Evolutionary conservation across 37 sponge, comb jelly and placozoan genomes (phyloP).

Genomic region (Oopsacas minuta): DNA sequence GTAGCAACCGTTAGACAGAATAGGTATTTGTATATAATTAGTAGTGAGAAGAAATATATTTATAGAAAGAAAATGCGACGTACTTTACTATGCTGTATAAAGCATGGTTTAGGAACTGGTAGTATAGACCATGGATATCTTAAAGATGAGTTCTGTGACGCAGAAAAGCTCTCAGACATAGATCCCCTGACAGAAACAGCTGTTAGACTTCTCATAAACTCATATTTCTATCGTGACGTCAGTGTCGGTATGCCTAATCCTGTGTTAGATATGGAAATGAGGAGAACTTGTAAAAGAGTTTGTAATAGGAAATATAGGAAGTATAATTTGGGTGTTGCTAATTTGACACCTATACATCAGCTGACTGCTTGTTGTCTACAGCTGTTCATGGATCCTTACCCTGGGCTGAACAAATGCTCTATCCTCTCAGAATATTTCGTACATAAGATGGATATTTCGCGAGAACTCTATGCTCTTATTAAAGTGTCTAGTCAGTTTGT

Average conservation of each 20-base stretch:
- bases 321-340: background rate
- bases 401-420: background rate
- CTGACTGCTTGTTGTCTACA: conserved; percentile 18
- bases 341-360: background rate
- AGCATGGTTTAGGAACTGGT: background rate
- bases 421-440: background rate
- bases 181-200: background rate
- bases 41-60: conserved; percentile 6
- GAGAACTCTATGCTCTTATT: background rate
- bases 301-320: background rate
- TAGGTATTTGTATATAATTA: background rate
- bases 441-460: background rate
- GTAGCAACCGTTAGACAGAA: background rate
- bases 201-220: background rate
- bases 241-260: background rate
- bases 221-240: conserved; percentile 1
- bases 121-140: background rate
- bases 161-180: background rate
- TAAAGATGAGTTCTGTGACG: background rate
- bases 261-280: background rate
- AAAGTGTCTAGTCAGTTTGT: background rate
- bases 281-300: background rate
- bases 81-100: background rate
- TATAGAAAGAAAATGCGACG: background rate
- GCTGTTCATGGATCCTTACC: conserved; percentile 10